Base-by-base conservation (phyloP, 2,888 invertebrate species). In the Oligia strigilis region DNA sequence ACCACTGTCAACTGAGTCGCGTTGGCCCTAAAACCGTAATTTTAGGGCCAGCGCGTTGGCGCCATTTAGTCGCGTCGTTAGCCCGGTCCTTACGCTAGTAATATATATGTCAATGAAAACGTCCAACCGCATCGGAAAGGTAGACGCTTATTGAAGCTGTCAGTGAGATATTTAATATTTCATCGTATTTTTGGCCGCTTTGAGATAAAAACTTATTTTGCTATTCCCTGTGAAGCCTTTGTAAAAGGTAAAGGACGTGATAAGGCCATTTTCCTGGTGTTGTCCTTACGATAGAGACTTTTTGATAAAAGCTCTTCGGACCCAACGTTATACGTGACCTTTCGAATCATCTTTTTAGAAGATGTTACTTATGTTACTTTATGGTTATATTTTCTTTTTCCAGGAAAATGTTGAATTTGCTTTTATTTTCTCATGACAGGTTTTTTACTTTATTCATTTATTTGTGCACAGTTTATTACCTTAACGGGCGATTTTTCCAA, bases 141-240 rank as follows among this genome's bases (percentile, higher is more conserved):
- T 84, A 40, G 62, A 49, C 55, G 80, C 36, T 85, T 82, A 82
- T 83, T 80, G 85, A 84, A 80, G 83, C 77, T 75, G 81, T 81
- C 83, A 29, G 29, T 87, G 82, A 87, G 81, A 79, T 85, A 76
- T 82, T 85, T 77, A 83, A 87, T 89, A 79, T 87, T 89, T 85
- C 78, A 88, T 77, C 72, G 73, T 82, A 73, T 84, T 85, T 84
- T 85, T 78, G 75, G 69, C 66, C 19, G 64, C 9, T 72, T n/a
- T 49, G 64, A 72, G 69, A 74, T 75, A 77, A 80, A 83, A 81
- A 82, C 73, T 74, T 70, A 78, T 85, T 87, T 81, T 80, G 69
- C 40, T 74, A 87, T 85, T 84, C 80, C 71, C 66, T 83, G 36
- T 82, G 79, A 80, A 78, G 77, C 75, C 75, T 89, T 82, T 83